Evolutionary conservation across 2,797 vertebrate genomes (phyloP), one percentile per base, ranked within the genome.

Genomic region (Scolopax bukidnonensis): DNA sequence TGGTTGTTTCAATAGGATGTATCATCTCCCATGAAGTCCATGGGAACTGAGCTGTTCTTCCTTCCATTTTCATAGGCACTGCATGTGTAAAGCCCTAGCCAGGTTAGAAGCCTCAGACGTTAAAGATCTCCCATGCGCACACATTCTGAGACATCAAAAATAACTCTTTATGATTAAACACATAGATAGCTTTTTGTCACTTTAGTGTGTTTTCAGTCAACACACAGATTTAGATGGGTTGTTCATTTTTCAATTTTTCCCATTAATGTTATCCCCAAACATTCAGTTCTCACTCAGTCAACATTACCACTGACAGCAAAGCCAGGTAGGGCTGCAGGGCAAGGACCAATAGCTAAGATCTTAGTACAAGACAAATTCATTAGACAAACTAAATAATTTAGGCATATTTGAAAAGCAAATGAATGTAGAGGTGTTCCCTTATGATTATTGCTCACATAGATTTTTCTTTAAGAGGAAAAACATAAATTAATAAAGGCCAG

Each of bases 361-460:
- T 20, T 40, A 56, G 79, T 97, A 96, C 97, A 95, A 94, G 96
- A 96, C 87, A 95, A 96, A 96, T 97, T 97, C 97, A 97, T 97
- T 96, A 98, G 96, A 94, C 27, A 79, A 95, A 79, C 93, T 97
- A 94, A 98, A 97, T 98, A 96, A 98, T 97, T 97, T 50, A 97
- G 95, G 71, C 53, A 86, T 88, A 92, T 96, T 91, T 97, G 93
- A 97, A 97, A 95, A 95, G 94, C 95, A 90, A 92, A 96, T 48
- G 87, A 97, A 92, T 61, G 25, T 80, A 93, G 57, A 97, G 96
- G 95, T 95, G 97, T 92, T 96, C 95, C 95, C 97, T 89, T 90
- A 89, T 92, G 97, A 94, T 95, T 93, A 95, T 96, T 77, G 94
- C 69, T 84, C 70, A 67, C 88, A 97, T 87, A 95, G 97, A 96